Evolutionary conservation across 64 coral and sea anemone species (phyloP).

Genomic region (Actinia tenebrosa): DNA sequence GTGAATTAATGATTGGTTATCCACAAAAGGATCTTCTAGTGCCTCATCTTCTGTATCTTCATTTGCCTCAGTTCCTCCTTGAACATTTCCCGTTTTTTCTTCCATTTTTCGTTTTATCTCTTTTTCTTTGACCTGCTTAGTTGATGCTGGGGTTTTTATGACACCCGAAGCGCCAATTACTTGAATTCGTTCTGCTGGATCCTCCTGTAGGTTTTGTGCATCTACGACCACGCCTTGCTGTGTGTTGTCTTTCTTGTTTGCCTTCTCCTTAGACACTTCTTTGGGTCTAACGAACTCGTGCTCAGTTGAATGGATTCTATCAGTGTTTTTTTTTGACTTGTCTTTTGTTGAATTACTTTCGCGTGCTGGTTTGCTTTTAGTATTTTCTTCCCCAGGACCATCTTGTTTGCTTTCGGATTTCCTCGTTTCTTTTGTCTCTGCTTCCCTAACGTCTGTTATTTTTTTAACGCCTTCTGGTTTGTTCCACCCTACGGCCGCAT

Average conservation of each 20-base stretch:
- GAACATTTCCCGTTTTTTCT: neutral
- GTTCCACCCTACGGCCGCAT: neutral
- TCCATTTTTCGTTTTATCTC: neutral
- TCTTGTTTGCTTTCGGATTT: neutral
- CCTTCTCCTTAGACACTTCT: neutral
- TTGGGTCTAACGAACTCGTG: neutral
- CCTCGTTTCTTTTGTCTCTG: neutral
- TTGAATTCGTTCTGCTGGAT: neutral
- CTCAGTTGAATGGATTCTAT: neutral
- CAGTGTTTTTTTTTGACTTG: neutral
- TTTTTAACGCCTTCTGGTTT: neutral
- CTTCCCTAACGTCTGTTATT: neutral
- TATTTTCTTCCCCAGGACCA: neutral
- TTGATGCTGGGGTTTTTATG: neutral
- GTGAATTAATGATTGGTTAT: neutral
- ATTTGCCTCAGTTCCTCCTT: neutral
- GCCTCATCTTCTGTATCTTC: neutral
- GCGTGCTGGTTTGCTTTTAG: neutral
- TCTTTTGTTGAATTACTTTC: neutral
- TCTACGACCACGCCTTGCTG: neutral
- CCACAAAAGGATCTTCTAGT: neutral
- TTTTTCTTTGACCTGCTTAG: neutral
- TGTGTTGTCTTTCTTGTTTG: neutral
- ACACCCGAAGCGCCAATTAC: neutral
- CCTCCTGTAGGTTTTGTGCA: neutral